Percentiles rank a stretch among this genome's conserved stretches.
Conservation (phyloP, 1,140 invertebrate species). For the Ctenoplectra terminalis region DNA sequence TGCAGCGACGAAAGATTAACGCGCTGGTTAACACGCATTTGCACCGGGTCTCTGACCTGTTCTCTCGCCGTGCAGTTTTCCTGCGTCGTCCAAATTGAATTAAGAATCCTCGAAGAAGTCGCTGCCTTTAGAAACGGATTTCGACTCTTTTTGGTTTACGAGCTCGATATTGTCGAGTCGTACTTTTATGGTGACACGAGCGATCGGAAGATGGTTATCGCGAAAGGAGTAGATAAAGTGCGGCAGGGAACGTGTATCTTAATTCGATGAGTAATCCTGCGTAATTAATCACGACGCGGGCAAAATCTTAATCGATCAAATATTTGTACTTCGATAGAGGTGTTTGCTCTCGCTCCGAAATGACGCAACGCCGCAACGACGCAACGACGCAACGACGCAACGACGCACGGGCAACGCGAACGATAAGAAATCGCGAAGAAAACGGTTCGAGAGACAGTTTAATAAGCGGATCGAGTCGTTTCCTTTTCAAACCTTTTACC, state of each 20-base stretch:
- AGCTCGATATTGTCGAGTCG: too few species aligned
- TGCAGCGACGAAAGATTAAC: slow-evolving; percentile 54
- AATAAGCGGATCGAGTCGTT: background rate
- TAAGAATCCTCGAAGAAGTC: background rate
- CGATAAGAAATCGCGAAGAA: background rate
- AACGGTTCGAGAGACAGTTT: background rate
- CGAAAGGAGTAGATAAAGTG: background rate
- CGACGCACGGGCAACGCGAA: background rate
- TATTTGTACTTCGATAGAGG: background rate
- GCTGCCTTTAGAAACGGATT: background rate
- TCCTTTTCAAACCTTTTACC: background rate
- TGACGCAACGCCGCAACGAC: background rate
- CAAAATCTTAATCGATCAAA: background rate
- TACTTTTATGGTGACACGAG: too few species aligned
- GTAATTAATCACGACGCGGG: background rate
- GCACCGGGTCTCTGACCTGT: slow-evolving; percentile 43
- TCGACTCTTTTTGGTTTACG: too few species aligned
- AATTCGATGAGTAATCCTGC: background rate
- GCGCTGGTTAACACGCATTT: slow-evolving; percentile 61
- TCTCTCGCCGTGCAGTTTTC: background rate
- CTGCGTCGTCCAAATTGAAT: slow-evolving; percentile 38
- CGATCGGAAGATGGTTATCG: slow-evolving; percentile 32
- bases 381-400: background rate
- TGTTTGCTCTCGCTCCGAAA: background rate
- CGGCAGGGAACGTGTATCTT: background rate